A percentile compares a stretch with the other conserved stretches of the same genome.
Evolutionary conservation across 2,888 invertebrate genomes (phyloP).

Genomic region (Chorisops tibialis): DNA sequence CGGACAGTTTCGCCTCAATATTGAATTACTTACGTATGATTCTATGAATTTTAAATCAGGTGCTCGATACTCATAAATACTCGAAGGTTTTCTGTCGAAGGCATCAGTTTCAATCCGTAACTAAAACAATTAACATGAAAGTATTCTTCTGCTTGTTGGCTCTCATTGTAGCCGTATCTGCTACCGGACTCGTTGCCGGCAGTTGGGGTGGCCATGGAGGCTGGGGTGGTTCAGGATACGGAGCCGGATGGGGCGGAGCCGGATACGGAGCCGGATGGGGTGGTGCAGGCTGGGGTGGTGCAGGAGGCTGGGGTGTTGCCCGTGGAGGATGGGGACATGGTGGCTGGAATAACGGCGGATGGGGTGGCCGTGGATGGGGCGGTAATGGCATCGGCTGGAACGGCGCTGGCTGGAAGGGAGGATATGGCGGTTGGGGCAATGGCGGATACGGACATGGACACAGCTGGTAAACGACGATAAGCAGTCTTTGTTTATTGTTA

Average conservation of each 20-base stretch:
- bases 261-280: neutral
- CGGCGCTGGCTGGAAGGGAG: neutral
- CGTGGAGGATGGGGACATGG: slow-evolving; percentile 1
- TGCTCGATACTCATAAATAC: too few relatives aligned
- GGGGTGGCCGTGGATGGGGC: neutral
- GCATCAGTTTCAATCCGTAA: neutral
- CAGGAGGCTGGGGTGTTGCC: too few relatives aligned
- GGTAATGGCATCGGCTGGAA: neutral
- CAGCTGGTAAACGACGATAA: too few relatives aligned
- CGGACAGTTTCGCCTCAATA: too few relatives aligned
- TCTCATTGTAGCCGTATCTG: slow-evolving; percentile 12
- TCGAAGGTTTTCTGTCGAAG: too few relatives aligned
- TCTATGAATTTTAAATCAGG: too few relatives aligned
- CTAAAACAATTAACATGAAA: slow-evolving; percentile 8
- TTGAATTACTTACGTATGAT: too few relatives aligned
- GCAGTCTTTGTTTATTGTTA: too few relatives aligned
- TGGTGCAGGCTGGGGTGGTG: too few relatives aligned
- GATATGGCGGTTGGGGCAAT: neutral
- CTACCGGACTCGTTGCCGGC: neutral
- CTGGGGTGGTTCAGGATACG: neutral
- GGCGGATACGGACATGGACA: neutral
- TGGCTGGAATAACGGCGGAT: neutral
- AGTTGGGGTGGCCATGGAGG: neutral
- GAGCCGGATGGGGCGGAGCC: neutral
- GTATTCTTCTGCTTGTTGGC: slow-evolving; percentile 14